phyloP scores from a whole-genome alignment of 2,797 vertebrate species.

The Lutjanus argentimaculatus region DNA sequence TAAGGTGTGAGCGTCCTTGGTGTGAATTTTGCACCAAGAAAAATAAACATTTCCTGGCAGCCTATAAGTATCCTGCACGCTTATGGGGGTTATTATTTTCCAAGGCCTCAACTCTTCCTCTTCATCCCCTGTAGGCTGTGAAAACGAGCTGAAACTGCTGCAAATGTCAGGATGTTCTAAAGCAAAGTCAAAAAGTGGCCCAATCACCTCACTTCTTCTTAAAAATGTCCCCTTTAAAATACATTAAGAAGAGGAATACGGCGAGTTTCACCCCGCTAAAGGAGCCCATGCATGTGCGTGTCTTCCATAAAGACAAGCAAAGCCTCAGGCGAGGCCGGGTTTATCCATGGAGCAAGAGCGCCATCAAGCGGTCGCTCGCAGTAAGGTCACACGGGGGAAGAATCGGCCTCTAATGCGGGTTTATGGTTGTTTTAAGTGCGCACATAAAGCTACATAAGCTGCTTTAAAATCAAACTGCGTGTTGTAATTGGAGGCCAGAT shows the following conservation, averaged over 20 bases:
- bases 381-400: slow-evolving; percentile 6
- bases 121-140: background rate
- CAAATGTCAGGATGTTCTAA: slow-evolving; percentile 15
- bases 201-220: slow-evolving; percentile 14
- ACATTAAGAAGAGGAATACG: background rate
- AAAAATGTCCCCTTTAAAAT: slow-evolving; percentile 10
- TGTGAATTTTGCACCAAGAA: slow-evolving; percentile 38
- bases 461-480: slow-evolving; percentile 67
- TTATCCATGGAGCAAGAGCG: slow-evolving; percentile 88
- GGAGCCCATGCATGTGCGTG: background rate
- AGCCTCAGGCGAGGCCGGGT: background rate
- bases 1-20: slow-evolving; percentile 33
- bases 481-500: slow-evolving; percentile 43
- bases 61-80: slow-evolving; percentile 48
- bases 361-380: slow-evolving; percentile 88
- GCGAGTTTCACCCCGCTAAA: slow-evolving; percentile 14
- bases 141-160: slow-evolving; percentile 13
- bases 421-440: slow-evolving; percentile 72
- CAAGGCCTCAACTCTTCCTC: slow-evolving; percentile 52
- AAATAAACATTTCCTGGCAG: slow-evolving; percentile 61
- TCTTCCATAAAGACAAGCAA: background rate
- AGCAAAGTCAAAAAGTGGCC: slow-evolving; percentile 22
- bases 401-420: slow-evolving; percentile 19
- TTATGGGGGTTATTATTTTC: slow-evolving; percentile 35
- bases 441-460: slow-evolving; percentile 67